Conservation (phyloP, 2,888 invertebrate genomes). For the Ormyrus labotus region DNA sequence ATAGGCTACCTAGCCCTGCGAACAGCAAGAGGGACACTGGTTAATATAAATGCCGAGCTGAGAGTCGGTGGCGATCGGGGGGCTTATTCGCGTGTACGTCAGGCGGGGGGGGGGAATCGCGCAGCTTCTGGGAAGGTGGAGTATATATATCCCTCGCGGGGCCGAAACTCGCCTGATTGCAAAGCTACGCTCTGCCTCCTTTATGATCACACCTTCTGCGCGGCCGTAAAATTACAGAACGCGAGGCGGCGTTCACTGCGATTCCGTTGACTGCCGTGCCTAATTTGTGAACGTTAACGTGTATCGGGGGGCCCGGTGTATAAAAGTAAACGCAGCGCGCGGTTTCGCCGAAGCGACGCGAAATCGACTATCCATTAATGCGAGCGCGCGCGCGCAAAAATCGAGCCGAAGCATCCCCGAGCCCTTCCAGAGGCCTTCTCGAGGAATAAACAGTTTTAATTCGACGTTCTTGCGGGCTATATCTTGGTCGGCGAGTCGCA, state of each 20-base stretch:
- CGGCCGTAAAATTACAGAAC: neutral
- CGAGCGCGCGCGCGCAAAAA: neutral
- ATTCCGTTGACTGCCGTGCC: too few relatives aligned
- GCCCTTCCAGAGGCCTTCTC: neutral
- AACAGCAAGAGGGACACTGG: constrained; percentile 46
- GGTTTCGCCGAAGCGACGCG: too few relatives aligned
- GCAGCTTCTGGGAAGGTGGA: neutral
- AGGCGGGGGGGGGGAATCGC: neutral
- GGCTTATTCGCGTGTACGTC: neutral
- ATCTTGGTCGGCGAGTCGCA: too few relatives aligned
- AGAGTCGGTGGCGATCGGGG: neutral
- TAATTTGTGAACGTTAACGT: too few relatives aligned
- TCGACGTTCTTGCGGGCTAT: too few relatives aligned
- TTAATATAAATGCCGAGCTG: neutral
- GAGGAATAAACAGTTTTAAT: neutral
- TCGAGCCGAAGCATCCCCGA: neutral
- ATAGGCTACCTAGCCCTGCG: constrained; percentile 71
- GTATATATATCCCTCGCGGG: neutral
- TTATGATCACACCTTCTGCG: neutral
- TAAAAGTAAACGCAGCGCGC: too few relatives aligned
- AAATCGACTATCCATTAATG: neutral
- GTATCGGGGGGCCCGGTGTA: too few relatives aligned
- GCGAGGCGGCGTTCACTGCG: too few relatives aligned
- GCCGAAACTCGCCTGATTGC: neutral
- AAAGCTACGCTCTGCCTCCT: neutral